A percentile compares a stretch with the other conserved stretches of the same genome.
These are phyloP conservation scores for Motacilla tschutschensis DNA, from an alignment of 2,113 vertebrate species.

Conservation along the genomic window DNA sequence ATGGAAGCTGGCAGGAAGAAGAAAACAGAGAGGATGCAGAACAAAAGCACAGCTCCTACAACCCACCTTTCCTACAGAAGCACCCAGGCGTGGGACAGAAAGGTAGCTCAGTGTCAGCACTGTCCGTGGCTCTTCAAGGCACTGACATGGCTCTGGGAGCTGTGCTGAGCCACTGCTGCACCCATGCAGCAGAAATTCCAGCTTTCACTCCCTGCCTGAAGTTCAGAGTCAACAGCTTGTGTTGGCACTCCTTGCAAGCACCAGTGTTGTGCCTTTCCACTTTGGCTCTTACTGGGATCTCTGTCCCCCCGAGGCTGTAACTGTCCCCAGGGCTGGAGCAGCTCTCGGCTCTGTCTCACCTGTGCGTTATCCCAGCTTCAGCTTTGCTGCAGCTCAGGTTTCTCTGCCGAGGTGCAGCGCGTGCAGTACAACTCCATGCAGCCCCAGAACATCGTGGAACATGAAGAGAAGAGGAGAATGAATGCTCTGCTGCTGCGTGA, in stretches of 20 bases:
- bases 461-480: conserved; percentile 69
- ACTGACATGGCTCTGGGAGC: neutral
- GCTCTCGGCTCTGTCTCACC: neutral
- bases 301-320: neutral
- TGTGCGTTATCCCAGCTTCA: rapidly evolving
- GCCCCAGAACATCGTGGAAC: conserved; percentile 71
- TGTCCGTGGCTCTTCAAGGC: neutral
- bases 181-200: neutral
- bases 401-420: neutral
- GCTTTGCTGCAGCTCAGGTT: neutral
- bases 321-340: neutral
- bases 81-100: conserved; percentile 18
- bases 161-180: rapidly evolving
- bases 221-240: neutral
- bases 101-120: conserved; percentile 39
- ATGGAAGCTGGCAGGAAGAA: conserved; percentile 39
- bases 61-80: neutral
- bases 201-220: neutral
- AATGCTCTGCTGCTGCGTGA: conserved; percentile 63
- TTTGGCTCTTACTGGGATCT: neutral
- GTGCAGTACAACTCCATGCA: conserved; percentile 47
- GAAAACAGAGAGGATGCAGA: conserved; percentile 31
- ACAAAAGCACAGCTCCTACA: neutral
- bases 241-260: neutral
- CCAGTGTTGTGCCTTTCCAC: neutral